A percentile compares a stretch with the other conserved stretches of the same genome.
Conservation (phyloP, 2,797 vertebrate genomes). For the Stomatorhinus walkeri region DNA sequence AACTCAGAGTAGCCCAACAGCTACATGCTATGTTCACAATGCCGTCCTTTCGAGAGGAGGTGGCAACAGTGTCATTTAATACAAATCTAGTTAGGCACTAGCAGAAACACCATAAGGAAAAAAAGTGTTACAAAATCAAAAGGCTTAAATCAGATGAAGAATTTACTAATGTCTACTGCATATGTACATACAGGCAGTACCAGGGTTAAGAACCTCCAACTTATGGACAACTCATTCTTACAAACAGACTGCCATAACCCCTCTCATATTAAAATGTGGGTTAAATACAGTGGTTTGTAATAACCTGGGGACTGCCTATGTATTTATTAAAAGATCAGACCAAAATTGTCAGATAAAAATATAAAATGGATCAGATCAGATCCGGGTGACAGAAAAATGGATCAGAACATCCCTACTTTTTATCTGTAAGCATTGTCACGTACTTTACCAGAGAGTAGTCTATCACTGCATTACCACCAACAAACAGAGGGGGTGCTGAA, state of each 20-base stretch:
- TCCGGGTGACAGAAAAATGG: neutral
- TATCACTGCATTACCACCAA: neutral
- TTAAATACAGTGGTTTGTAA: neutral
- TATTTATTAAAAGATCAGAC: neutral
- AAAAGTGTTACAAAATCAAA: neutral
- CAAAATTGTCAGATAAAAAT: neutral
- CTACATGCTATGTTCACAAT: neutral
- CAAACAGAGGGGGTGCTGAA: neutral
- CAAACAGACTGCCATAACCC: too few species aligned
- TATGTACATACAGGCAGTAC: neutral
- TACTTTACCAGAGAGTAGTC: neutral
- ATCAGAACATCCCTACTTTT: neutral
- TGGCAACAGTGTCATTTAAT: neutral
- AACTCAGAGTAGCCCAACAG: neutral
- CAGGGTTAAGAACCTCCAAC: neutral
- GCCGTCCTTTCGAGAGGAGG: neutral
- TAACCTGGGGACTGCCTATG: neutral
- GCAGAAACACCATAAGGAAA: neutral
- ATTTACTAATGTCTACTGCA: neutral
- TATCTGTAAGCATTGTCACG: neutral
- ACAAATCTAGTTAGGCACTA: neutral
- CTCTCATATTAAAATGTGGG: neutral
- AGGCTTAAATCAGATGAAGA: neutral
- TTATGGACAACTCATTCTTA: neutral
- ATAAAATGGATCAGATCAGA: neutral